Evolutionary conservation across 2,888 invertebrate species (phyloP).

Genomic region (Pedicia rivosa): DNA sequence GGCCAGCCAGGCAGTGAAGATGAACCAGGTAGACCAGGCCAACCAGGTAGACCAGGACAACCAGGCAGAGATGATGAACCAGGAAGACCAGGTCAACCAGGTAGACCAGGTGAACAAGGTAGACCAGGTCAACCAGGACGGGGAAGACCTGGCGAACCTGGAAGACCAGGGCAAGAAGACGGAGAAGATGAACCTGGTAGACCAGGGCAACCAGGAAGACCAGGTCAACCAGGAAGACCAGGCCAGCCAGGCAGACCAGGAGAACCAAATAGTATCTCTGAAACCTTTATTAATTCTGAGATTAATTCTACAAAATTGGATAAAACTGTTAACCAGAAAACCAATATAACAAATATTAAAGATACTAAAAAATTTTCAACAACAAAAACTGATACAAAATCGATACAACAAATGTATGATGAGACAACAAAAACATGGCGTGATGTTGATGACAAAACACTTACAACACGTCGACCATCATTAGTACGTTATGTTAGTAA

Average conservation of each 20-base stretch:
- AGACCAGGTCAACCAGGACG: too few relatives aligned
- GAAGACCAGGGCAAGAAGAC: too few relatives aligned
- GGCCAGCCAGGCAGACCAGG: constrained; percentile 2
- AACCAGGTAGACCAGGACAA: neutral
- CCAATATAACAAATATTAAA: constrained; percentile 4
- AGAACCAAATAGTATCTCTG: constrained; percentile 4
- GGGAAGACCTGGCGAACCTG: too few relatives aligned
- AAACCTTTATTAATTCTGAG: too few relatives aligned
- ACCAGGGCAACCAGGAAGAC: neutral
- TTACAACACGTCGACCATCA: constrained; percentile 18
- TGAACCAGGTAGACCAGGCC: neutral
- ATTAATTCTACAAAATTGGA: constrained; percentile 2
- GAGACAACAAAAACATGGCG: constrained; percentile 29
- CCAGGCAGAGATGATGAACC: too few relatives aligned
- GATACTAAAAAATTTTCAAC: too few relatives aligned
- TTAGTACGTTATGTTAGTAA: constrained; percentile 29
- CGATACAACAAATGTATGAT: constrained; percentile 26
- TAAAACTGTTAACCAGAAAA: constrained; percentile 6
- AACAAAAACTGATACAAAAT: constrained; percentile 6
- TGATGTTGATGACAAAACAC: constrained; percentile 21
- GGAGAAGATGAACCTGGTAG: too few relatives aligned
- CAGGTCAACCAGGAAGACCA: neutral
- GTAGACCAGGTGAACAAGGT: too few relatives aligned
- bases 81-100: too few relatives aligned
- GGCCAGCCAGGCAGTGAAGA: neutral